Evolutionary conservation across 2,797 vertebrate species (phyloP).

Genomic region (Urophycis tenuis): DNA sequence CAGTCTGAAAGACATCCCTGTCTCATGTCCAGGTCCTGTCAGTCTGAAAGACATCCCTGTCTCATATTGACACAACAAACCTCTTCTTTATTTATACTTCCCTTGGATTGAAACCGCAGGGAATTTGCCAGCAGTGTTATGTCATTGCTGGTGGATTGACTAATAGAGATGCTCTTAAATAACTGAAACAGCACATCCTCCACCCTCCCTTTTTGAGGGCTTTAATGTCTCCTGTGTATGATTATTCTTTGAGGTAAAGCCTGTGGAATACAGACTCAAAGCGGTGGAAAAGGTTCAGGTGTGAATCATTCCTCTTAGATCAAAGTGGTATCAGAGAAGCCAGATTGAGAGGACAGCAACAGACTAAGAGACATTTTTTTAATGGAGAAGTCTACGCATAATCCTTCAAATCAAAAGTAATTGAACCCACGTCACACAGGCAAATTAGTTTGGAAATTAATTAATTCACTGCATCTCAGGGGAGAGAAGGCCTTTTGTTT

Average conservation of each 20-base stretch:
- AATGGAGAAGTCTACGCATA: background rate
- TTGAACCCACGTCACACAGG: slow-evolving; percentile 2
- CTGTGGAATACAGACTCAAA: background rate
- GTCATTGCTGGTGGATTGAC: background rate
- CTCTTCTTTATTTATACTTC: too few relatives aligned
- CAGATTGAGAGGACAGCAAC: background rate
- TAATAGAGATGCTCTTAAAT: background rate
- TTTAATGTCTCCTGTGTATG: background rate
- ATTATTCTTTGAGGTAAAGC: background rate
- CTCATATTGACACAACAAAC: too few relatives aligned
- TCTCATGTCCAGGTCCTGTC: too few relatives aligned
- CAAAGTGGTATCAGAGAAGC: background rate
- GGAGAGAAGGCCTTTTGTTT: background rate
- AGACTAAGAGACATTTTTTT: background rate
- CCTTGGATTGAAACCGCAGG: too few relatives aligned
- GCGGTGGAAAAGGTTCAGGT: background rate
- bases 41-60: too few relatives aligned
- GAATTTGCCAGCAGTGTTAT: background rate
- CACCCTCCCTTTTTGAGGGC: background rate
- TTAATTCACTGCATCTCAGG: background rate
- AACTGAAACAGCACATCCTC: background rate
- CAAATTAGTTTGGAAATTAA: background rate
- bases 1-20: too few relatives aligned
- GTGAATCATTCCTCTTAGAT: background rate
- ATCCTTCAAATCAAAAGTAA: background rate